These are phyloP conservation scores for Periophthalmodon schlosseri DNA, from an alignment of 2,113 vertebrate genomes.

Conservation along the genomic window DNA sequence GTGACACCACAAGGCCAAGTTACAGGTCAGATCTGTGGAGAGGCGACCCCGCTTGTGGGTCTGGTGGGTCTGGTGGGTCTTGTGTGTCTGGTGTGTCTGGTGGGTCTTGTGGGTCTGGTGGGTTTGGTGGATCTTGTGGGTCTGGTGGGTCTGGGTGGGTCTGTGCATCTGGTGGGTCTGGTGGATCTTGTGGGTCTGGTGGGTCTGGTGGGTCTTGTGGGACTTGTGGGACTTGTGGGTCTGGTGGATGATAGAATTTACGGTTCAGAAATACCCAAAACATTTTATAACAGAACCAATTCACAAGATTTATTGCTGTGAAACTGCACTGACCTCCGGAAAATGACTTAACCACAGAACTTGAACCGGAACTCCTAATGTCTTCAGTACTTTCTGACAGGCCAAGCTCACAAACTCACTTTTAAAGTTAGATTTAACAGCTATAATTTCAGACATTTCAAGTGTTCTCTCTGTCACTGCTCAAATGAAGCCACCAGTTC, in stretches of 20 bases:
- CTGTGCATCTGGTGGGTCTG: too few species aligned
- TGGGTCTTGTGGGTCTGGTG: too few species aligned
- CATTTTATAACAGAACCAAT: neutral
- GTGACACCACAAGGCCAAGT: too few species aligned
- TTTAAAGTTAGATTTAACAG: neutral
- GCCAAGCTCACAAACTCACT: neutral
- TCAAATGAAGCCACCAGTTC: conserved; percentile 5
- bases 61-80: too few species aligned
- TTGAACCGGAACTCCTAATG: neutral
- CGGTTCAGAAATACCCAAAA: neutral
- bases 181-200: too few species aligned
- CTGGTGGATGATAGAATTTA: neutral
- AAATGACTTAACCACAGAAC: neutral
- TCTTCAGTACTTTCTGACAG: neutral
- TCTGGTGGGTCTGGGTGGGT: too few species aligned
- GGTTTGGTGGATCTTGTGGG: too few species aligned
- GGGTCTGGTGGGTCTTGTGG: too few species aligned
- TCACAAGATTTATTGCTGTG: neutral
- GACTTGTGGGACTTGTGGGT: too few species aligned
- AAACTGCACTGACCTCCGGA: neutral
- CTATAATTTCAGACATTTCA: neutral
- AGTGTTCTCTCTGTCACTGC: neutral
- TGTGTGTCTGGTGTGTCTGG: too few species aligned
- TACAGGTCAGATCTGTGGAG: too few species aligned
- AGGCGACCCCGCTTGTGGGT: too few species aligned